Evolutionary conservation across 2,797 vertebrate species (phyloP).

Genomic region (Mustela erminea): DNA sequence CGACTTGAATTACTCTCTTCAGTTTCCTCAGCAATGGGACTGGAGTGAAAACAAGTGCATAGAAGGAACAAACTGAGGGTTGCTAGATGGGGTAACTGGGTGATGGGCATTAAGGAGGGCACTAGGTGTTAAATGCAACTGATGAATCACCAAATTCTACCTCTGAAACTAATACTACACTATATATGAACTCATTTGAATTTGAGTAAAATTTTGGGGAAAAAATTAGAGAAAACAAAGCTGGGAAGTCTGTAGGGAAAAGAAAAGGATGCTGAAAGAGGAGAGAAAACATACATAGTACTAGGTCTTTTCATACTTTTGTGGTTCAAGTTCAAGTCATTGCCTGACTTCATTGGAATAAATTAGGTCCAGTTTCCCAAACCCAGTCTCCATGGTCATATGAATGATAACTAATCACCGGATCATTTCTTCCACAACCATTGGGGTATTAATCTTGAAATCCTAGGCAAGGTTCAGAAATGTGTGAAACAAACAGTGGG

Average conservation of each 20-base stretch:
- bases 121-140: not conserved
- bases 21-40: not conserved
- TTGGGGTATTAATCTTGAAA: slow-evolving; percentile 67
- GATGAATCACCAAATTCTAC: not conserved
- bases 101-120: not conserved
- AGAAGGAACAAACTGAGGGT: not conserved
- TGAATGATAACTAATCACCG: slow-evolving; percentile 68
- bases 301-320: slow-evolving; percentile 65
- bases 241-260: not conserved
- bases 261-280: slow-evolving; percentile 64
- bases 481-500: slow-evolving; percentile 47
- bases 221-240: slow-evolving; percentile 47
- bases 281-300: slow-evolving; percentile 36
- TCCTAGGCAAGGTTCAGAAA: slow-evolving; percentile 51
- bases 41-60: slow-evolving; percentile 71
- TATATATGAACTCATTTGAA: not conserved
- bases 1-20: slow-evolving; percentile 24
- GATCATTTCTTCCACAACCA: slow-evolving; percentile 67
- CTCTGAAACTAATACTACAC: not conserved
- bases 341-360: slow-evolving; percentile 77
- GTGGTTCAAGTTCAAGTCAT: slow-evolving; percentile 74
- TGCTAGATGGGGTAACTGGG: not conserved
- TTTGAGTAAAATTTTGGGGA: not conserved
- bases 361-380: slow-evolving; percentile 75
- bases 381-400: slow-evolving; percentile 66